Evolutionary conservation across 2,113 vertebrate genomes (phyloP), one percentile per base, ranked within the genome.

Genomic region (Hippocampus guttulatus): DNA sequence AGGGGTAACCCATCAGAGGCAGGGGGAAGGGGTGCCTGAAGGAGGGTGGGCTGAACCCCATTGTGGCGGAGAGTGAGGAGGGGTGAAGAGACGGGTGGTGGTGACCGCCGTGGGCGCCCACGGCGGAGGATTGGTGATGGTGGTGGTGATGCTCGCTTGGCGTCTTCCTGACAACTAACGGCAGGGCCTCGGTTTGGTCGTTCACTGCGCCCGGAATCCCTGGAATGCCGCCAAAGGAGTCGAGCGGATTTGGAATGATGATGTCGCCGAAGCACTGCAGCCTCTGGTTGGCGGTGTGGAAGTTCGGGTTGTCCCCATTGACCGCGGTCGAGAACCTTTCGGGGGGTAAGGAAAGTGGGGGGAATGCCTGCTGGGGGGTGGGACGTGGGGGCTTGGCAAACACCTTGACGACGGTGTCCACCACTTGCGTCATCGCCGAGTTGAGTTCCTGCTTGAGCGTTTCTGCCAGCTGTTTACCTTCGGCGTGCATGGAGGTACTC

Each of bases 391-490:
- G 96, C 78, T 98, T 97, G 77, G 96, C 95, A 74, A 99, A 98
- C 81, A 99, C 96, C 87, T 98, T 98, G 54, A 99, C 96, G 82
- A 99, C 97, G 0, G 96, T 97, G 94, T 99, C 96, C 86, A 99
- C 96, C 14, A 99, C 97, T 76, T 98, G 96, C 0, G 95, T 95
- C 96, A 99, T 97, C 87, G 97, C 96, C 2, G 95, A 96, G 86
- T 96, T 98, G 71, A 99, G 92, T 89, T 99, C 97, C 90, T 98
- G 96, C 86, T 99, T 99, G 81, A 99, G 86, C 0, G 96, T 96
- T 89, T 99, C 97, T 0, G 96, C 97, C 87, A 99, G 88, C 75
- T 97, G 96, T 79, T 98, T 98, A 67, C 96, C 95, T 90, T 98
- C 97, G 0, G 94, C 93, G 15, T 98, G 95, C 85, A 98, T 93